Evolutionary conservation across 2,113 vertebrate species (phyloP), one percentile per base, ranked within the genome.

Genomic region (Connochaetes taurinus): DNA sequence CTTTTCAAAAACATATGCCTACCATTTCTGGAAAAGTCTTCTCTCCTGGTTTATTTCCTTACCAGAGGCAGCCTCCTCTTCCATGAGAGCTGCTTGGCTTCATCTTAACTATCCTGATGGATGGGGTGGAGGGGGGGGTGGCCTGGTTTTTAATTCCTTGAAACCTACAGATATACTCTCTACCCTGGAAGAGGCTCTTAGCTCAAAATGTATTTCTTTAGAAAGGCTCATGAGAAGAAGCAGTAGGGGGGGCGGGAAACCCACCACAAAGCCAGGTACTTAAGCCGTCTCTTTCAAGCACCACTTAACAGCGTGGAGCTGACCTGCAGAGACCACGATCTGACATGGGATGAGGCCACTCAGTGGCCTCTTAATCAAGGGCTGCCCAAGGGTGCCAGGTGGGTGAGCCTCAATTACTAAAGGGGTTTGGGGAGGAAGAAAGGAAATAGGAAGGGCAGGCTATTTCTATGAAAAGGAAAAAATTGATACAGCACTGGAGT

Each of bases 161-260:
- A 96, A 98, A 97, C 62, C 64, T 84, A 43, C 53, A 97, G 90
- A 97, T 80, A 89, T 2, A 33, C 91, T 97, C 80, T 95, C 62
- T 87, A 88, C 43, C 50, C 67, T 85, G 92, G 78, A 78, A 97
- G 96, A 84, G 36, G 82, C 97, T 96, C 89, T 97, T 90, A 90
- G 55, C 93, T 97, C 91, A 96, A 97, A 98, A 97, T 96, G 85
- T 84, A 97, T 98, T 93, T 98, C 94, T 90, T 97, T 95, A 92
- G 94, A 64, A 96, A 97, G 58, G 40, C 82, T 98, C 45, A 76
- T 94, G 85, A 97, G 84, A 96, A 97, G 57, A 11, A 81, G 52
- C 12, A 16, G 16, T 33, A 3, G 9, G 12, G 5, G 21, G 29
- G 31, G 6, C 6, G 0, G 7, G 4, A 57, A 57, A 29, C 13